Evolutionary conservation across 1,140 invertebrate genomes (phyloP).

Genomic region (Ptiloglossa arizonensis): DNA sequence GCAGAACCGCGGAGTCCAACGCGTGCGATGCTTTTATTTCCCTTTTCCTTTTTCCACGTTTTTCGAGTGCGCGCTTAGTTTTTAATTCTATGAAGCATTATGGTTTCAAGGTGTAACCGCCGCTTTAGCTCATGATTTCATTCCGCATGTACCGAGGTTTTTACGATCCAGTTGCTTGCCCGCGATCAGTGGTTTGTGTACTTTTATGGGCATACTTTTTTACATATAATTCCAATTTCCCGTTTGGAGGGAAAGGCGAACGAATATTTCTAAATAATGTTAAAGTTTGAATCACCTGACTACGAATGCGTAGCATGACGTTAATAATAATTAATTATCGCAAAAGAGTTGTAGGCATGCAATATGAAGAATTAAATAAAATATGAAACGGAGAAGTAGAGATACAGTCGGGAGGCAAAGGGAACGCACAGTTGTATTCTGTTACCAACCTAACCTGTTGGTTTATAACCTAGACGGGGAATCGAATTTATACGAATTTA

Average conservation of each 20-base stretch:
- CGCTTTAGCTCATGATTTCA: slow-evolving; percentile 40
- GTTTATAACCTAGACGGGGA: too few species aligned
- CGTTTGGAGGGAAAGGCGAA: not conserved
- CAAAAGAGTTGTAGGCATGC: too few species aligned
- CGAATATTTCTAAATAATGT: not conserved
- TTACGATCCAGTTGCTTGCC: slow-evolving; percentile 39
- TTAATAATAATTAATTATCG: not conserved
- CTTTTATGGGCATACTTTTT: not conserved
- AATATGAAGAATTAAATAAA: too few species aligned
- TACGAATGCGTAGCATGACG: not conserved
- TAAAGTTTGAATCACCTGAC: not conserved
- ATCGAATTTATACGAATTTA: too few species aligned
- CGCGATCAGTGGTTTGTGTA: slow-evolving; percentile 26
- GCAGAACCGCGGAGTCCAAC: not conserved
- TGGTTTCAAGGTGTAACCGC: slow-evolving; percentile 29
- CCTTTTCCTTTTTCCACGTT: not conserved
- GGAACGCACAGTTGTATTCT: too few species aligned
- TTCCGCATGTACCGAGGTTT: slow-evolving; percentile 37
- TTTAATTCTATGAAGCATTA: slow-evolving; percentile 35
- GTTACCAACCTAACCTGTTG: too few species aligned
- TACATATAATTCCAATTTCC: slow-evolving; percentile 15
- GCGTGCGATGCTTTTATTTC: not conserved
- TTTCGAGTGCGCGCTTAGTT: not conserved
- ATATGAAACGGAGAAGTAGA: too few species aligned
- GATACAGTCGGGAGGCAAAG: too few species aligned